phyloP scores from a whole-genome alignment of 2,113 vertebrate species.

The Leuciscus idus region DNA sequence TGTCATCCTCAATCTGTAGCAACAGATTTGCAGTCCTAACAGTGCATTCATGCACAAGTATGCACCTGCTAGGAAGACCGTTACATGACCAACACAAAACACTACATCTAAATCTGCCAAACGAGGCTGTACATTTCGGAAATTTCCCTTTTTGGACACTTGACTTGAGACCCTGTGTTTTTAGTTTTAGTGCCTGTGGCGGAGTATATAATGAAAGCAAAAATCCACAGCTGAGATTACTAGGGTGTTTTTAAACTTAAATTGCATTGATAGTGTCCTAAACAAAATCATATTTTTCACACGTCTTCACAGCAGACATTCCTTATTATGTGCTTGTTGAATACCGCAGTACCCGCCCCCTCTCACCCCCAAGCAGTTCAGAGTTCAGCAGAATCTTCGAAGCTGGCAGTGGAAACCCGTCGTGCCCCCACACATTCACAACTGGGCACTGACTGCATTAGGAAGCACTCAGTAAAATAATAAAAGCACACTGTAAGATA shows the following conservation, averaged over 20 bases:
- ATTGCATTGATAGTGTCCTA: constrained; percentile 28
- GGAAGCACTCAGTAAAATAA: constrained; percentile 52
- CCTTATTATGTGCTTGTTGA: constrained; percentile 38
- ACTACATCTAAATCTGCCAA: constrained; percentile 30
- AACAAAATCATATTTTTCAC: constrained; percentile 26
- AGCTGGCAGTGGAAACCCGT: constrained; percentile 51
- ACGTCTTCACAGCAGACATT: constrained; percentile 21
- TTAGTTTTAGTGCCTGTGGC: not conserved
- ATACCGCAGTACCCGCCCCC: constrained; percentile 15
- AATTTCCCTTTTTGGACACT: constrained; percentile 3
- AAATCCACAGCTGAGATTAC: constrained; percentile 30
- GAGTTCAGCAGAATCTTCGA: constrained; percentile 50
- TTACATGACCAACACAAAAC: constrained; percentile 38
- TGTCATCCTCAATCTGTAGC: constrained; percentile 29
- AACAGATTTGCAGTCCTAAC: constrained; percentile 31
- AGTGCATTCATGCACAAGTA: constrained; percentile 49
- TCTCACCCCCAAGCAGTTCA: constrained; percentile 25
- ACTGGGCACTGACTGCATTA: constrained; percentile 46
- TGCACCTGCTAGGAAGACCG: constrained; percentile 27
- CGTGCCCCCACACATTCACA: constrained; percentile 18
- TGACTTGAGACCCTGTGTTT: not conserved
- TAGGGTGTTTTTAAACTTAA: constrained; percentile 20
- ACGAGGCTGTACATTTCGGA: not conserved
- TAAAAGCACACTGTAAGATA: constrained; percentile 44
- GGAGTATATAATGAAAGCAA: not conserved